Evolutionary conservation across 2,797 vertebrate species (phyloP), one percentile per base, ranked within the genome.

Genomic region (Lepus oiostolus): DNA sequence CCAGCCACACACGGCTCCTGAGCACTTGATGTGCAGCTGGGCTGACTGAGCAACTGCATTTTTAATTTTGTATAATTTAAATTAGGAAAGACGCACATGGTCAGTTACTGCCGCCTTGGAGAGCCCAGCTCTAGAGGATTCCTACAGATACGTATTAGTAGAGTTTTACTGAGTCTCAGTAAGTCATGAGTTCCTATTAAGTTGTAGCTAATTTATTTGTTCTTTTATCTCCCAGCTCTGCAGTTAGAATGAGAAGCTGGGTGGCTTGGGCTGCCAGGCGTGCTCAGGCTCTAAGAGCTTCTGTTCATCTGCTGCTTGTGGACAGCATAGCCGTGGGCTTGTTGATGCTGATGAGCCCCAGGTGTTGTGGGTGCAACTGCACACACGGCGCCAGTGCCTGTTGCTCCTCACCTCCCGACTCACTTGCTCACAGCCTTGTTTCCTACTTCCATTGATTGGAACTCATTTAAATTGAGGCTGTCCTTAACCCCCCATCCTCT

Each of bases 61-160:
- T 94, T 83, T 91, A 71, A n/a, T 62, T 90, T 88, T 79, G 42
- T 26, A 83, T 90, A 77, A 58, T 91, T 88, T 76, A 95, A 93
- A 74, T 92, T 62, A 88, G 38, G 88, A 62, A 72, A 68, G 26
- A 24, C 42, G 68, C 24, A 63, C 2, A 19, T 47, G 68, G 14
- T 74, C 60, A 85, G 21, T 60, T 38, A 82, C 30, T 80, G 24
- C 35, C 38, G 7, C 62, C 54, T 13, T 38, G 38, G 50, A 52
- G 22, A 82, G 22, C 9, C 26, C 14, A 21, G 17, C 50, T 74
- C 22, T 93, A 68, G 38, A 77, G 65, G 24, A 68, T 58, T 90
- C 88, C 75, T 32, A 67, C 17, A 28, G 35, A 11, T 21, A 68
- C 47, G 32, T 79, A 16, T 81, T 86, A 74, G 71, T 17, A 62